phyloP scores from a whole-genome alignment of 2,797 vertebrate species.

The Rhadinocentrus ornatus region DNA sequence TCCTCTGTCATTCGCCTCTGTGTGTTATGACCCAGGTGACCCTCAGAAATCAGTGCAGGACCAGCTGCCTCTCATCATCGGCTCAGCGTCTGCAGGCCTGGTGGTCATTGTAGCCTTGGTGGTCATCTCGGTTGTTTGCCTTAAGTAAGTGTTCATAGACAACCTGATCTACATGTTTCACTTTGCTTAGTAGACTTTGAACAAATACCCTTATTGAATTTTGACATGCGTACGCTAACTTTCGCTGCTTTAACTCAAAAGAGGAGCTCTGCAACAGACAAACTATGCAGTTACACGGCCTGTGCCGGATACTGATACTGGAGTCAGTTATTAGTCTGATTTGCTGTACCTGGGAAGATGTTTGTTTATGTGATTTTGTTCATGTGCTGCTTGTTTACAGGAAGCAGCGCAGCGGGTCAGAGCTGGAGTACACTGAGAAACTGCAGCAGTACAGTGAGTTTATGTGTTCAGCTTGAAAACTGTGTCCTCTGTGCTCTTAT shows the following conservation, averaged over 20 bases:
- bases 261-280: not conserved
- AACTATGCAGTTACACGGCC: not conserved
- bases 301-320: slow-evolving; percentile 26
- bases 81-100: slow-evolving; percentile 91
- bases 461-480: slow-evolving; percentile 43
- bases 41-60: slow-evolving; percentile 93
- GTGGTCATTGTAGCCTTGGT: slow-evolving; percentile 94
- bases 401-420: slow-evolving; percentile 91
- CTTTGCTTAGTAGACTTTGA: slow-evolving; percentile 53
- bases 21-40: slow-evolving; percentile 83
- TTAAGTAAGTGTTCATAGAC: slow-evolving; percentile 87
- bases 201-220: slow-evolving; percentile 68
- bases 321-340: slow-evolving; percentile 28
- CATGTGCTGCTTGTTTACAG: slow-evolving; percentile 81
- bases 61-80: slow-evolving; percentile 94
- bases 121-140: slow-evolving; percentile 94
- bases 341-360: slow-evolving; percentile 39
- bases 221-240: slow-evolving; percentile 44
- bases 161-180: slow-evolving; percentile 47
- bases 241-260: slow-evolving; percentile 35
- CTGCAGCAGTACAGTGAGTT: slow-evolving; percentile 97
- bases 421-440: slow-evolving; percentile 97
- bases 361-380: slow-evolving; percentile 61
- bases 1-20: slow-evolving; percentile 37
- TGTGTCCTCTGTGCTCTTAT: slow-evolving; percentile 25